Conservation (phyloP, 1,140 invertebrate genomes). For the Drosophila sproati region DNA sequence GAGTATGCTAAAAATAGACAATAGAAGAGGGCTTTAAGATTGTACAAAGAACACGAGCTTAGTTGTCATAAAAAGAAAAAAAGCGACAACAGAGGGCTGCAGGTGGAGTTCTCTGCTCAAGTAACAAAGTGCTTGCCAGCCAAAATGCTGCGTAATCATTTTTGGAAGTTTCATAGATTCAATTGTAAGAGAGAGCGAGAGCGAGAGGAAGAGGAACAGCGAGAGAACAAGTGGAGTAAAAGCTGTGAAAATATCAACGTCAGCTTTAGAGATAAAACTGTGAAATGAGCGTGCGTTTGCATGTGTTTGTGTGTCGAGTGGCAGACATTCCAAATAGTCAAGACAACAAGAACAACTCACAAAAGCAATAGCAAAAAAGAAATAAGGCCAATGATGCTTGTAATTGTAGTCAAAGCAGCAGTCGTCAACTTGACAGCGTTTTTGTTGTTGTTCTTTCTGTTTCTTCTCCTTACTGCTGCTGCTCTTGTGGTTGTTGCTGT, state of each 20-base stretch:
- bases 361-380: conserved; percentile 44
- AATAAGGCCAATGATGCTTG: conserved; percentile 83
- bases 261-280: conserved; percentile 49
- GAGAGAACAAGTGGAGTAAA: conserved; percentile 51
- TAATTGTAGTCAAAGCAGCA: conserved; percentile 62
- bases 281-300: conserved; percentile 4
- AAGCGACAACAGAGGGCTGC: background rate
- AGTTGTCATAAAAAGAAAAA: conserved; percentile 28
- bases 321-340: conserved; percentile 54
- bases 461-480: background rate
- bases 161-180: conserved; percentile 64
- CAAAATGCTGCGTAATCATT: conserved; percentile 76
- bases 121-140: conserved; percentile 56
- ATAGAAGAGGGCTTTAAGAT: conserved; percentile 18
- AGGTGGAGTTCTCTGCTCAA: conserved; percentile 40
- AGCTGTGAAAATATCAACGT: conserved; percentile 76
- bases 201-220: background rate
- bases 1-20: conserved; percentile 40
- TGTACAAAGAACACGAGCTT: conserved; percentile 27
- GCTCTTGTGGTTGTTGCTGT: conserved; percentile 15
- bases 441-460: conserved; percentile 33
- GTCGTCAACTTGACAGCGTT: conserved; percentile 50
- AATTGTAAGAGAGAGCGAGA: conserved; percentile 19
- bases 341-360: conserved; percentile 33
- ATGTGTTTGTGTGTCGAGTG: conserved; percentile 8